Evolutionary conservation across 2,797 vertebrate species (phyloP).

Genomic region (Pachyuromys duprasi): DNA sequence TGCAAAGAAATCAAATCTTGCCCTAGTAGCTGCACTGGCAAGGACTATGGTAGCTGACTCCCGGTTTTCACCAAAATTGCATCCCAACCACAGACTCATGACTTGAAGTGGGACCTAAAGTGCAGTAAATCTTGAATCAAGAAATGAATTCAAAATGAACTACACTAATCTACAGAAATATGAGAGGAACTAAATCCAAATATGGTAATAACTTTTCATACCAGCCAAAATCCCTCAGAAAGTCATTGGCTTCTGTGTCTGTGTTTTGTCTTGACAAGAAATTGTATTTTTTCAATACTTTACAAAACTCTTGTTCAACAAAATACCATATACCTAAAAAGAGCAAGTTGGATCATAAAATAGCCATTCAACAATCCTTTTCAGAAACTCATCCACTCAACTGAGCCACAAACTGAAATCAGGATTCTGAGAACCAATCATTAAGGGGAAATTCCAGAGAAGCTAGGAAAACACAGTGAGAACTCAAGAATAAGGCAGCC

Average conservation of each 20-base stretch:
- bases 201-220: constrained; percentile 30
- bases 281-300: constrained; percentile 38
- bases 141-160: constrained; percentile 38
- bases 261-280: constrained; percentile 5
- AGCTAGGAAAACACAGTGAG: background rate
- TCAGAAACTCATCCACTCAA: constrained; percentile 16
- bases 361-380: background rate
- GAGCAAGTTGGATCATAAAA: background rate
- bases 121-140: constrained; percentile 47
- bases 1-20: background rate
- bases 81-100: constrained; percentile 32
- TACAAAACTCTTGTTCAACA: constrained; percentile 25
- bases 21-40: background rate
- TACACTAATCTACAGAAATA: constrained; percentile 46
- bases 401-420: constrained; percentile 17
- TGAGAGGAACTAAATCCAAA: constrained; percentile 42
- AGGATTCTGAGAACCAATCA: background rate
- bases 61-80: constrained; percentile 32
- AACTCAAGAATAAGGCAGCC: background rate
- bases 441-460: constrained; percentile 20
- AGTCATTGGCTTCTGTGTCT: constrained; percentile 20
- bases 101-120: constrained; percentile 55
- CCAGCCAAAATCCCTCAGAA: constrained; percentile 58
- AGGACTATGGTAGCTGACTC: background rate
- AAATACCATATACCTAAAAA: constrained; percentile 16